phyloP scores from a whole-genome alignment of 1,140 invertebrate species.

The Drosophila lacertosa region DNA sequence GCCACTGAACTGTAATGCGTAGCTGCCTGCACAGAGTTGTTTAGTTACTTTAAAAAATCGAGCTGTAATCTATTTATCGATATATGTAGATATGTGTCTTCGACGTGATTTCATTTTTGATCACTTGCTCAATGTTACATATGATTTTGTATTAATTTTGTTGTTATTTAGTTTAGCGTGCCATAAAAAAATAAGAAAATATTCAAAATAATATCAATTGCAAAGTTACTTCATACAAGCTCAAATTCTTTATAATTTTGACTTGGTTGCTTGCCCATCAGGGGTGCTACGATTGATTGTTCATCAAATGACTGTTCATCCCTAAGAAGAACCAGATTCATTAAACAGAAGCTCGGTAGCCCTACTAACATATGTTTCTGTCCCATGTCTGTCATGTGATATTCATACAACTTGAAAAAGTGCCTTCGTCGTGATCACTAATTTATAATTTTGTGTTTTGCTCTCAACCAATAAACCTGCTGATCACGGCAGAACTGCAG shows the following conservation, averaged over 20 bases:
- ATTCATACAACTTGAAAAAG: constrained; percentile 66
- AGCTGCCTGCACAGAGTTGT: constrained; percentile 35
- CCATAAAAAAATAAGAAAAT: not conserved
- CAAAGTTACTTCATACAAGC: not conserved
- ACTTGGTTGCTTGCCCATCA: not conserved
- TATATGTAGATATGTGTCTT: not conserved
- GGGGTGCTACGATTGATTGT: not conserved
- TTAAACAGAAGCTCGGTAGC: not conserved
- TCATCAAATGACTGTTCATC: not conserved
- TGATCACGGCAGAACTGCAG: constrained; percentile 40
- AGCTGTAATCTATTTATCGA: constrained; percentile 20
- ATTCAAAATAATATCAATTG: not conserved
- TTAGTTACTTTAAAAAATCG: not conserved
- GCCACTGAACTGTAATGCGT: constrained; percentile 71
- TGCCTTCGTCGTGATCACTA: constrained; percentile 58
- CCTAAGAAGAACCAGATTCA: constrained; percentile 12
- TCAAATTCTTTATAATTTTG: not conserved
- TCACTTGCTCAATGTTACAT: not conserved
- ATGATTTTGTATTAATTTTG: not conserved
- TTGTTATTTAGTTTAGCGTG: not conserved
- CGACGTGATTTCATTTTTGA: not conserved
- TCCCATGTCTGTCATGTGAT: constrained; percentile 77
- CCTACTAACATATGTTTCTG: constrained; percentile 41
- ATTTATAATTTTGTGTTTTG: constrained; percentile 49
- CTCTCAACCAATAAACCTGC: constrained; percentile 25